phyloP scores from a whole-genome alignment of 1,140 invertebrate genomes.

The Diabrotica undecimpunctata region DNA sequence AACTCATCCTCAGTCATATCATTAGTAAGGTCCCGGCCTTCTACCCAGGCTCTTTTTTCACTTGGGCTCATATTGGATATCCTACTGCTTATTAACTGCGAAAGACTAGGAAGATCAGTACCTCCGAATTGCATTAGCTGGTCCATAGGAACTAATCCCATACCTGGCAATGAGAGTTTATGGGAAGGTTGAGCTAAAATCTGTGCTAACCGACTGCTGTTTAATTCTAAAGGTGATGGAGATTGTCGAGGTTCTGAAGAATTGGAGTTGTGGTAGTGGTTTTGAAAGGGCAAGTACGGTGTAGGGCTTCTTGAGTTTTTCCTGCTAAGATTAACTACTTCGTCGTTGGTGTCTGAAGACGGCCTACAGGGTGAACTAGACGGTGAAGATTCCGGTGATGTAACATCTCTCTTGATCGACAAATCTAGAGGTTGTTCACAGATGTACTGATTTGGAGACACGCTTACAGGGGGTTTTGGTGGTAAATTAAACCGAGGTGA shows the following conservation, averaged over 20 bases:
- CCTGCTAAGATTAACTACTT: conserved; percentile 68
- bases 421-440: conserved; percentile 83
- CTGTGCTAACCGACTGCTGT: conserved; percentile 48
- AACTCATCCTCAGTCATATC: conserved; percentile 46
- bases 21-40: conserved; percentile 46
- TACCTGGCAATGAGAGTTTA: conserved; percentile 48
- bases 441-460: conserved; percentile 41
- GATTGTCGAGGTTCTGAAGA: conserved; percentile 50
- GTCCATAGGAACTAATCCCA: conserved; percentile 57
- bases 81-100: conserved; percentile 49
- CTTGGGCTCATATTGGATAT: conserved; percentile 61
- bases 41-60: conserved; percentile 57
- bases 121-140: conserved; percentile 59
- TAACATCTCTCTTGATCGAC: conserved; percentile 69
- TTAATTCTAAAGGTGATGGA: conserved; percentile 48
- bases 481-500: conserved; percentile 25
- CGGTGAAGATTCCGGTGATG: conserved; percentile 54
- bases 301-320: conserved; percentile 64
- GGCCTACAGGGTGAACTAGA: conserved; percentile 59
- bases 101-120: conserved; percentile 53
- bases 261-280: conserved; percentile 55
- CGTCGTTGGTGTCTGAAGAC: conserved; percentile 56
- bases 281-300: conserved; percentile 49
- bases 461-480: conserved; percentile 31
- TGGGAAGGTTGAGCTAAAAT: conserved; percentile 50